A percentile compares a stretch with the other conserved stretches of the same genome.
These are phyloP conservation scores for Plectropomus leopardus DNA, from an alignment of 2,113 vertebrate species.

Conservation along the genomic window DNA sequence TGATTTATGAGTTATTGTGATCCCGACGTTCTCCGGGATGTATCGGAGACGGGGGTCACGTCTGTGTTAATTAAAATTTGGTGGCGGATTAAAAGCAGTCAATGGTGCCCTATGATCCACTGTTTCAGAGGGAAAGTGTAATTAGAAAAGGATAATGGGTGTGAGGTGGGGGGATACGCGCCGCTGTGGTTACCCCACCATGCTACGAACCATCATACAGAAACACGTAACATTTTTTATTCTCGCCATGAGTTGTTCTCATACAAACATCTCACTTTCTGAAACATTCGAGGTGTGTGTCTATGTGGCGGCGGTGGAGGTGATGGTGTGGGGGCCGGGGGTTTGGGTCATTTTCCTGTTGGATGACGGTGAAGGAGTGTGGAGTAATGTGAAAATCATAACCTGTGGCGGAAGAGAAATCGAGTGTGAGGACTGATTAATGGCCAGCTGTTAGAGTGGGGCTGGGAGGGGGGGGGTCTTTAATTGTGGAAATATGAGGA, in stretches of 20 bases:
- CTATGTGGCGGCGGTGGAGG: background rate
- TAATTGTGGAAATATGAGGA: slow-evolving; percentile 72
- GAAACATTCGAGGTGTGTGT: background rate
- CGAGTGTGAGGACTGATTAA: slow-evolving; percentile 69
- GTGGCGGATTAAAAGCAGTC: slow-evolving; percentile 84
- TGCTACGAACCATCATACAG: slow-evolving; percentile 1
- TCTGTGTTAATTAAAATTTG: slow-evolving; percentile 86
- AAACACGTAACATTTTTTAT: slow-evolving; percentile 6
- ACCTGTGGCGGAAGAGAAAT: slow-evolving; percentile 73
- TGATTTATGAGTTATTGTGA: slow-evolving; percentile 86
- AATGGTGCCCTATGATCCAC: slow-evolving; percentile 81
- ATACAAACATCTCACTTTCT: slow-evolving; percentile 16
- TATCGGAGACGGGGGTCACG: slow-evolving; percentile 77
- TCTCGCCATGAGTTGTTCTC: background rate
- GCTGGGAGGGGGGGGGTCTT: slow-evolving; percentile 43
- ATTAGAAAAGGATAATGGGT: slow-evolving; percentile 82
- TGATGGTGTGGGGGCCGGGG: background rate
- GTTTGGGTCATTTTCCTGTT: slow-evolving; percentile 59
- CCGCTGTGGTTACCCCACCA: slow-evolving; percentile 28
- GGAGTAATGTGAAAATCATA: slow-evolving; percentile 76
- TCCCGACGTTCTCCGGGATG: slow-evolving; percentile 76
- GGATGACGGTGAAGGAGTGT: slow-evolving; percentile 40
- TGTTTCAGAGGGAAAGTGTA: slow-evolving; percentile 82
- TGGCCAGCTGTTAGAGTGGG: slow-evolving; percentile 64
- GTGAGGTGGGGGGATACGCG: slow-evolving; percentile 19